Percentiles rank a stretch among this genome's conserved stretches.
Conservation (phyloP, 2,888 invertebrate species). For the Laothoe populi region DNA sequence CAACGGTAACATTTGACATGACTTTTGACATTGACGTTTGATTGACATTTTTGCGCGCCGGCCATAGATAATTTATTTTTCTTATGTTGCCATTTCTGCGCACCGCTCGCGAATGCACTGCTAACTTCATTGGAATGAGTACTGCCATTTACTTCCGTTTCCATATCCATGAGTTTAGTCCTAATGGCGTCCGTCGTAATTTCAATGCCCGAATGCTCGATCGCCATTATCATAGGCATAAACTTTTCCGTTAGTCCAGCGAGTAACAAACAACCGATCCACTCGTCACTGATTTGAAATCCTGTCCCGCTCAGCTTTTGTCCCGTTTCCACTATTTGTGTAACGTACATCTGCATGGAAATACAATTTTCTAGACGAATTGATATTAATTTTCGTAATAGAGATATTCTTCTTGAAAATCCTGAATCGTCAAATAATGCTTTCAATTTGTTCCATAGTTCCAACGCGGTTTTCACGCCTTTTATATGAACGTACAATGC, state of each 20-base stretch:
- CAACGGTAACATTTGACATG: not conserved
- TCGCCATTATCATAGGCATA: constrained; percentile 3
- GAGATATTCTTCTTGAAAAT: not conserved
- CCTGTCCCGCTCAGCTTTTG: not conserved
- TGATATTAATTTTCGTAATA: not conserved
- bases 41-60: too few species aligned
- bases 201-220: not conserved
- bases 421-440: not conserved
- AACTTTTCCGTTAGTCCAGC: not conserved
- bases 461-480: not conserved
- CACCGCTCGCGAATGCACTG: not conserved
- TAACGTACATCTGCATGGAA: not conserved
- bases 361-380: not conserved
- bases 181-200: not conserved
- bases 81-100: not conserved
- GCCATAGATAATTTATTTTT: not conserved
- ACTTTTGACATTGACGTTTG: not conserved
- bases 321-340: not conserved
- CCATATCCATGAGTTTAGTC: not conserved
- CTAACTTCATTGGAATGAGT: too few species aligned
- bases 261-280: not conserved
- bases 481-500: constrained; percentile 2
- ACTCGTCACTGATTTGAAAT: not conserved
- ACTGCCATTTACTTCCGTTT: not conserved
- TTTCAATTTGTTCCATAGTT: not conserved